Evolutionary conservation across 2,888 invertebrate genomes (phyloP).

Genomic region (Drosophila maculinotata): DNA sequence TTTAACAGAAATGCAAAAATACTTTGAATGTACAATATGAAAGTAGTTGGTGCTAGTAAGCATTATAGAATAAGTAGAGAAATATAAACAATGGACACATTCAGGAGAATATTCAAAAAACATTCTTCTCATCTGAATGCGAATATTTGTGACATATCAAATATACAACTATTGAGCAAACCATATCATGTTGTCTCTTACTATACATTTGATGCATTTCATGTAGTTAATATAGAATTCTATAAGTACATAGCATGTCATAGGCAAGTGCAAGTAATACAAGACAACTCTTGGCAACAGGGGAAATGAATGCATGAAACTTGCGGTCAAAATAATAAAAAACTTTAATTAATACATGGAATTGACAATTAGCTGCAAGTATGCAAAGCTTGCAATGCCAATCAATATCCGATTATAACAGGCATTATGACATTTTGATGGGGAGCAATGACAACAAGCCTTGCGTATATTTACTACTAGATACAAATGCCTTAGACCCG

Average conservation of each 20-base stretch:
- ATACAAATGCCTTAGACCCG: neutral
- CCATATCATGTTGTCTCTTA: neutral
- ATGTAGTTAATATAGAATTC: neutral
- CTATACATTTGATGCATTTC: neutral
- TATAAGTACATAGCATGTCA: conserved; percentile 30
- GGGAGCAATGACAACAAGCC: neutral
- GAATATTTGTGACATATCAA: conserved; percentile 6
- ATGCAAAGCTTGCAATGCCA: conserved; percentile 15
- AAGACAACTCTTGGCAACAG: neutral
- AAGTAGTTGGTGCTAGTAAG: conserved; percentile 2
- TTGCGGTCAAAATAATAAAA: conserved; percentile 9
- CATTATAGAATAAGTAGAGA: neutral
- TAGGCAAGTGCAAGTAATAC: conserved; percentile 8
- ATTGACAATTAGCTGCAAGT: conserved; percentile 10
- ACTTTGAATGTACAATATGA: conserved; percentile 18
- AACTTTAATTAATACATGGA: conserved; percentile 4
- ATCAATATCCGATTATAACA: conserved; percentile 9
- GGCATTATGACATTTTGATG: conserved; percentile 1
- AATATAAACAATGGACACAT: neutral
- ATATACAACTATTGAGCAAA: conserved; percentile 22
- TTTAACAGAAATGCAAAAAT: conserved; percentile 35
- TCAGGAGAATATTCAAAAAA: neutral
- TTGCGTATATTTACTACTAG: neutral
- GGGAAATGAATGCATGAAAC: neutral
- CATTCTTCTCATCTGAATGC: neutral